A percentile compares a stretch with the other conserved stretches of the same genome.
These are phyloP conservation scores for Pteria penguin DNA, from an alignment of 2,888 invertebrate genomes.

Conservation along the genomic window DNA sequence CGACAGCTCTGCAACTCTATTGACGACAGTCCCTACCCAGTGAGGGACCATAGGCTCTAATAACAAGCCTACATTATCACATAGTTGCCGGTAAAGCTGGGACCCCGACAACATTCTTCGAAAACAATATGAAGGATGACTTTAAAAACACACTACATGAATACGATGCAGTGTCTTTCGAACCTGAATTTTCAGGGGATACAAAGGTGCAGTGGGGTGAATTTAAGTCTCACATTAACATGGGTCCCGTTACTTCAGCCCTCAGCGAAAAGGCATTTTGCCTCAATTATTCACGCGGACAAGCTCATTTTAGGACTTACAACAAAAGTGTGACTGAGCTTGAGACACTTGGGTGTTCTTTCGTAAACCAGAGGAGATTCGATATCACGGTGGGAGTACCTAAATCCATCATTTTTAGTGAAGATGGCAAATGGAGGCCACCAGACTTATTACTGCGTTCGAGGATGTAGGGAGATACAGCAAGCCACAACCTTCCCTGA, in stretches of 20 bases:
- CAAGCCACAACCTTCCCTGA: constrained; percentile 53
- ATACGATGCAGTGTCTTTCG: no score
- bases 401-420: constrained; percentile 55
- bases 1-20: not conserved
- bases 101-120: no score
- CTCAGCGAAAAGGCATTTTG: constrained; percentile 55
- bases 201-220: no score
- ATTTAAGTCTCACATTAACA: constrained; percentile 46
- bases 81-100: no score
- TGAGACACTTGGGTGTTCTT: constrained; percentile 53
- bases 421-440: constrained; percentile 38
- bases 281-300: constrained; percentile 53
- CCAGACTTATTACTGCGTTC: constrained; percentile 55
- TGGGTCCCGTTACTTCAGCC: constrained; percentile 58
- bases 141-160: no score
- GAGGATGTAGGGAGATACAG: constrained; percentile 54
- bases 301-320: no score
- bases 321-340: constrained; percentile 54
- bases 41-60: not conserved
- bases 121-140: no score
- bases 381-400: constrained; percentile 43
- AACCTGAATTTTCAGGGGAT: no score
- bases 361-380: constrained; percentile 48
- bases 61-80: not conserved
- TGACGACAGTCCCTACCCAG: not conserved